These are phyloP conservation scores for Leucoptera coffeella DNA, from an alignment of 2,888 invertebrate species.

Conservation along the genomic window DNA sequence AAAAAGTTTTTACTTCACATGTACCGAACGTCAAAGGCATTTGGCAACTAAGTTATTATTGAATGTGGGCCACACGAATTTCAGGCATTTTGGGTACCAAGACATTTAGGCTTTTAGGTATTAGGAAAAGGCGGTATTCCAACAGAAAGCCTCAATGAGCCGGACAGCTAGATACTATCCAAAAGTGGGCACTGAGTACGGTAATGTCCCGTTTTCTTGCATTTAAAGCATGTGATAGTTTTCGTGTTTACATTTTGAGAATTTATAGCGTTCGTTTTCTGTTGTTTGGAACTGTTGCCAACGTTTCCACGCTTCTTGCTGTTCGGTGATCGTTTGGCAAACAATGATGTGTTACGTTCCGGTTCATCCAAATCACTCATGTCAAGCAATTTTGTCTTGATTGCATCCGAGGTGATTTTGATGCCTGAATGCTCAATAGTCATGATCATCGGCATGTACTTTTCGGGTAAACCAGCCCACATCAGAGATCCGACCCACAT, in stretches of 20 bases:
- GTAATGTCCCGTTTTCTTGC: slow-evolving; percentile 7
- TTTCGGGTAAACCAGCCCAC: slow-evolving; percentile 2
- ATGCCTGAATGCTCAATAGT: slow-evolving; percentile 2
- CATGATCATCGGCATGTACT: slow-evolving; percentile 2
- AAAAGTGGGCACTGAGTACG: slow-evolving; percentile 3
- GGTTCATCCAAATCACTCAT: slow-evolving; percentile 2
- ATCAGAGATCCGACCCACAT: slow-evolving; percentile 1
- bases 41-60: too few relatives aligned
- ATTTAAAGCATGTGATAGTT: slow-evolving; percentile 6
- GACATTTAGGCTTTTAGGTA: too few relatives aligned
- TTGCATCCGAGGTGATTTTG: slow-evolving; percentile 1
- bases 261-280: slow-evolving; percentile 1
- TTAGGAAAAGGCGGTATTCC: too few relatives aligned
- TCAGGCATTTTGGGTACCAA: too few relatives aligned
- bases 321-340: too few relatives aligned
- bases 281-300: slow-evolving; percentile 1
- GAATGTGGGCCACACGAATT: too few relatives aligned
- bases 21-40: too few relatives aligned
- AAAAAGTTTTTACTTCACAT: too few relatives aligned
- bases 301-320: slow-evolving; percentile 1
- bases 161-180: too few relatives aligned
- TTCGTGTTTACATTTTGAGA: too few relatives aligned
- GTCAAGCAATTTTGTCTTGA: slow-evolving; percentile 3
- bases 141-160: too few relatives aligned
- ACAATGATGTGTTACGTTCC: not conserved